Base-by-base conservation (phyloP, 2,797 vertebrate genomes). In the Epinephelus coioides region DNA sequence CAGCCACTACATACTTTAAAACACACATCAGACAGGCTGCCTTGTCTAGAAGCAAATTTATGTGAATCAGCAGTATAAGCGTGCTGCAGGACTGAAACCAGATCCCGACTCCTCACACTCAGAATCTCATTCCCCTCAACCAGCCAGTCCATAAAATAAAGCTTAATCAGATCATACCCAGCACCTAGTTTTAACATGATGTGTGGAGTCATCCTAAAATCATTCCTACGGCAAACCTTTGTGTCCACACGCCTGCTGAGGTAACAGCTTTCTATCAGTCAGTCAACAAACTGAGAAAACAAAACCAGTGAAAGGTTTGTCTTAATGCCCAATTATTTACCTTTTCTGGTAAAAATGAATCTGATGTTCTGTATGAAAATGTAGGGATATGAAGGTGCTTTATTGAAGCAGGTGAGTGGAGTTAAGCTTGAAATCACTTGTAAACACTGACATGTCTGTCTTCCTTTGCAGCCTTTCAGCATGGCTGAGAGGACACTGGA, bases 401-500 rank as follows among this genome's bases (percentile, higher is more conserved):
- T 8, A 63, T 21, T 25, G 34, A 30, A 63, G 25, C 5, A 1
- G 12, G 25, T 54, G 7, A 51, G n/a, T 63, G 38, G 14, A 25
- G 18, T 19, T 43, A 30, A 12, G 3, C 34, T 46, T 34, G 34
- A 34, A 34, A 34, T 34, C 7, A 34, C 7, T 23, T 51, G 19
- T 66, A 40, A 67, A 67, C 18, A 8, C 12, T 70, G 43, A 57
- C 47, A 56, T 23, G 2, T 78, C 5, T 72, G 40, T 78, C 27
- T 1, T 50, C 43, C 17, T 40, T 40, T 44, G 49, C 92, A 97
- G 96, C 34, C 79, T 86, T 50, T 89, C 85, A 93, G 85, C 78
- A 99, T 99, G 98, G 98, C 98, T 14, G 98, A 98, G 92, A 98
- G 92, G 93, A 89, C 94, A 1, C 83, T 96, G 84, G 97, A 99